Base-by-base conservation (phyloP, 2,888 invertebrate genomes). In the Conops quadrifasciatus region DNA sequence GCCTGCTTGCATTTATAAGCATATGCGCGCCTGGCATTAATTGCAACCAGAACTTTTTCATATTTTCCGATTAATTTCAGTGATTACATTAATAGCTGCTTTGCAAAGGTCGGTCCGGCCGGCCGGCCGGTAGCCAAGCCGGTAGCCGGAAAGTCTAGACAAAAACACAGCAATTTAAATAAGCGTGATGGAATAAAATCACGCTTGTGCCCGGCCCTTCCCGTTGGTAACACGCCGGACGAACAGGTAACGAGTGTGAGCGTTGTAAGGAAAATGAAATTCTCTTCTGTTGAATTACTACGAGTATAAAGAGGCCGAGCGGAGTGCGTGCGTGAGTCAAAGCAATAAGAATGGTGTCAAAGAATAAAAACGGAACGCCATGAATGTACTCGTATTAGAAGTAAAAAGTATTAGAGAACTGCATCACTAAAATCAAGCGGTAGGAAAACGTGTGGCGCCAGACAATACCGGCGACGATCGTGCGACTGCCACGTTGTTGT, bases 311-410 rank as follows among this genome's bases (percentile, higher is more conserved):
- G n/a, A n/a, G n/a, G n/a, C n/a, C n/a, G n/a, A n/a, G n/a, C n/a
- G n/a, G n/a, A 16, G 9, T 30, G 36, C 30, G 53, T 67, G 67
- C 67, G 67, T 67, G 67, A 47, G 59, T 19, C 51, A 47, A 56
- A 58, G 49, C 63, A 66, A 72, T 72, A 63, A 70, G 67, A 70
- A 67, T 58, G 62, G 70, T 72, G 72, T 72, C 72, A 72, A 70
- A 70, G 56, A 58, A 64, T 64, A 68, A 71, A 45, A 60, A 69
- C 59, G 59, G 69, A 65, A 43, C 21, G 60, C 16, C n/a, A 16
- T 28, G 30, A 60, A 4, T 36, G n/a, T n/a, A n/a, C n/a, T n/a
- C n/a, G n/a, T n/a, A n/a, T n/a, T n/a, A n/a, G n/a, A n/a, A n/a
- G n/a, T n/a, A n/a, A 43, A 19, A 62, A 13, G 16, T 28, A 28